Conservation (phyloP, 2,113 vertebrate species). For the Herpetotheres cachinnans region DNA sequence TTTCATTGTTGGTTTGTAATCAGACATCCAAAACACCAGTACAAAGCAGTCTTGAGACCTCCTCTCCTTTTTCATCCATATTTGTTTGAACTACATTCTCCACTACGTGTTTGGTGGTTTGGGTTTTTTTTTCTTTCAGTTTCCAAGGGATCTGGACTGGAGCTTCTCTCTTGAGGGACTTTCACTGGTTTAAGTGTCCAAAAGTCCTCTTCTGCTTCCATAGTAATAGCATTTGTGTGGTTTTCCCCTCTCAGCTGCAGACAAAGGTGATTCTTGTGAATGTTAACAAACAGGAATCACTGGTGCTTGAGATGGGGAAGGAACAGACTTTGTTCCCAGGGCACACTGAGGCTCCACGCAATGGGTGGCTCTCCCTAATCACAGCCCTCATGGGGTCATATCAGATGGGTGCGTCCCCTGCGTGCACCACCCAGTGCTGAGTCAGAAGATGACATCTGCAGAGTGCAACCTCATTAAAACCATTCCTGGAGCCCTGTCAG, state of each 20-base stretch:
- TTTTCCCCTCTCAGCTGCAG: neutral
- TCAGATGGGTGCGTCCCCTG: neutral
- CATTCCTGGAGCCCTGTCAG: neutral
- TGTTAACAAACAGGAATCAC: neutral
- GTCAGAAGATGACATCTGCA: neutral
- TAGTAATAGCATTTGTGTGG: neutral
- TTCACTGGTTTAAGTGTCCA: neutral
- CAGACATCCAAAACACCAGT: neutral
- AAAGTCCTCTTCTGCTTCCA: accelerated
- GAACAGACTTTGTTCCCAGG: constrained; percentile 40
- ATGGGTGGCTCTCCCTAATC: neutral
- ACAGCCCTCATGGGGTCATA: neutral
- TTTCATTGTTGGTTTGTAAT: neutral
- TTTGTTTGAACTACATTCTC: neutral
- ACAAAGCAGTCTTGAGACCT: neutral
- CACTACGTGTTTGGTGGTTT: neutral
- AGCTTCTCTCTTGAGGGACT: neutral
- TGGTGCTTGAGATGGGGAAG: neutral
- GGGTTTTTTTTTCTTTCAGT: neutral
- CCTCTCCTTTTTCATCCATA: neutral
- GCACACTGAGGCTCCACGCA: neutral
- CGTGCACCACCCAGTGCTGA: neutral
- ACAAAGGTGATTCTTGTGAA: neutral
- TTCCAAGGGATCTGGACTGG: neutral
- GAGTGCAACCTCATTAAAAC: neutral